A percentile compares a stretch with the other conserved stretches of the same genome.
Evolutionary conservation across 2,113 vertebrate genomes (phyloP).

Genomic region (Erythrolamprus reginae): DNA sequence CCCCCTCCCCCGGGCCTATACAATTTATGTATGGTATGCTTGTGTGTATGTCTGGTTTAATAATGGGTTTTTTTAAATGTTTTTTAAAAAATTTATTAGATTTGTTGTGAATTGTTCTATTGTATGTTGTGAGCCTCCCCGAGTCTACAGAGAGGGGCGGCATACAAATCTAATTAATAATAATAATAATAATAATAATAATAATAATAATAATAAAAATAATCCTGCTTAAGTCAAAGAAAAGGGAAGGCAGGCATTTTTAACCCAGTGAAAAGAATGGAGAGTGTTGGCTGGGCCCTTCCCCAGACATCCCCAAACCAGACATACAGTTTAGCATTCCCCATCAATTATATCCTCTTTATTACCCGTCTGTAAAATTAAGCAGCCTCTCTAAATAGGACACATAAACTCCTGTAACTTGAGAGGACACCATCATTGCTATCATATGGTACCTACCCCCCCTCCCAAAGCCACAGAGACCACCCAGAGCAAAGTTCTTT

Average conservation of each 20-base stretch:
- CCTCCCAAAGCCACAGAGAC: constrained; percentile 1
- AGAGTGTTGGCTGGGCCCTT: rapidly evolving
- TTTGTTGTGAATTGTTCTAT: too few relatives aligned
- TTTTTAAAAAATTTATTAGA: too few relatives aligned
- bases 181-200: too few relatives aligned
- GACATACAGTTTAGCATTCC: constrained; percentile 44
- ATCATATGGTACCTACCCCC: constrained; percentile 15
- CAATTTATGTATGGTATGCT: too few relatives aligned
- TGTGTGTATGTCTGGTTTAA: too few relatives aligned
- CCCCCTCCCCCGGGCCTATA: too few relatives aligned
- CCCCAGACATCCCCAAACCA: background rate
- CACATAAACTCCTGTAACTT: constrained; percentile 31
- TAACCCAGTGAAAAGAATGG: background rate
- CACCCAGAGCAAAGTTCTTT: constrained; percentile 9
- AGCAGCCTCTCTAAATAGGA: constrained; percentile 51
- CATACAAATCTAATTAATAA: too few relatives aligned
- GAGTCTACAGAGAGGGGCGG: too few relatives aligned
- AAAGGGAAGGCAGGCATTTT: background rate
- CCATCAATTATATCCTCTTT: constrained; percentile 62
- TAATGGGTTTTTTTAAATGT: too few relatives aligned
- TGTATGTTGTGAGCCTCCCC: too few relatives aligned
- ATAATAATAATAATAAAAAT: too few relatives aligned
- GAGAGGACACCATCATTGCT: constrained; percentile 25
- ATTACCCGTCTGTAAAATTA: constrained; percentile 69
- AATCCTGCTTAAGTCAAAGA: background rate